Base-by-base conservation (phyloP, 2,113 vertebrate species). In the Heterotilapia buettikoferi region DNA sequence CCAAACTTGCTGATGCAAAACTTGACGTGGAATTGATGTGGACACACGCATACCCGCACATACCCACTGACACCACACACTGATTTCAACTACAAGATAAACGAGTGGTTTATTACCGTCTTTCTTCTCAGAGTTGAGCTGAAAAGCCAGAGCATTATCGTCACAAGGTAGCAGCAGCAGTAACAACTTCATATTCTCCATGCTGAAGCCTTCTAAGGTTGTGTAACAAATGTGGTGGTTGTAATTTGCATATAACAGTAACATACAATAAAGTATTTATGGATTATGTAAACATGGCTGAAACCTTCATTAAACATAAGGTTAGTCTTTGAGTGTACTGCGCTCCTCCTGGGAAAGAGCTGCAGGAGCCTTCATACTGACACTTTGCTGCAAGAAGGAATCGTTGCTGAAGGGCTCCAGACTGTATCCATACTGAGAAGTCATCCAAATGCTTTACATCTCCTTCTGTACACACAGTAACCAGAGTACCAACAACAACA, bases 1-100 rank as follows among this genome's bases (percentile, higher is more conserved):
- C 91, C 93, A 93, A 94, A 91, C 91, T 91, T 96, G 93, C 93
- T 95, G 93, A 95, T 91, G 94, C 94, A 93, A 93, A 68, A 93
- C 80, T 71, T 94, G 86, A 94, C 24, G 86, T 94, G 91, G 82
- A 94, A 66, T 93, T 94, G 87, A 94, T 95, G 88, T 92, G 84
- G 91, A 86, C 38, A 16, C 63, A 33, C 33, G 56, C 80, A 76
- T 31, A 56, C 36, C 38, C 83, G 84, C 78, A 80, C 56, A 83
- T 24, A 84, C 38, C 31, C 56, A 54, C 56, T 45, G 29, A 38
- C 33, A 43, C 45, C 79, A 38, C 47, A 53, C 84, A 78, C 52
- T 84, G 78, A 54, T 80, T 85, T 76, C 24, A 53, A 26, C 33
- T 38, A 43, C 38, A 47, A 14, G 19, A 38, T 38, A 68, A 31